phyloP scores from a whole-genome alignment of 2,113 vertebrate genomes.

The Aramus guarauna region DNA sequence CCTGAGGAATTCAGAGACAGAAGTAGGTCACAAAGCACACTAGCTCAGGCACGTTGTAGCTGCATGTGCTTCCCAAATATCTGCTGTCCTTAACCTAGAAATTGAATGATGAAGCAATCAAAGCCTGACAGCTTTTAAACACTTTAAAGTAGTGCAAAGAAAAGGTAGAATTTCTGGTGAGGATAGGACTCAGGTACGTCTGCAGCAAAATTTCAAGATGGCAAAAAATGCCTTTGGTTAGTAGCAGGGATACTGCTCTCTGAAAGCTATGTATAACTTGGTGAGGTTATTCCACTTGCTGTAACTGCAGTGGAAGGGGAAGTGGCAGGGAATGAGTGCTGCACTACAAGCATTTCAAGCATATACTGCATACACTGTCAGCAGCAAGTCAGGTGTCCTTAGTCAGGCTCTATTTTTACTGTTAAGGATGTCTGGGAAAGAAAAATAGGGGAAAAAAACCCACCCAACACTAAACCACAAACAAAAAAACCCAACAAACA shows the following conservation, averaged over 20 bases:
- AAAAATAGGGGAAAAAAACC: background rate
- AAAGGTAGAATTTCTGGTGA: background rate
- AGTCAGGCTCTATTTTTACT: background rate
- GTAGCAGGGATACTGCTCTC: background rate
- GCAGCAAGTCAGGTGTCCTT: background rate
- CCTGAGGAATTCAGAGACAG: background rate
- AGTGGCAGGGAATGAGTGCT: background rate
- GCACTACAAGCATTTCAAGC: background rate
- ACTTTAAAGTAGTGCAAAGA: background rate
- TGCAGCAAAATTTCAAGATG: background rate
- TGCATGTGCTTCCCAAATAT: background rate
- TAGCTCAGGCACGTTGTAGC: background rate
- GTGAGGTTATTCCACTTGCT: background rate
- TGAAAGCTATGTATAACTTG: background rate
- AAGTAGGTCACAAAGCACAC: conserved; percentile 30
- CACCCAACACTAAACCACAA: background rate
- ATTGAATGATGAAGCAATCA: background rate
- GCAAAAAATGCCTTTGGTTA: background rate
- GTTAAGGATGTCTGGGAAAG: background rate
- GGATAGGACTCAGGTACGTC: rapidly evolving
- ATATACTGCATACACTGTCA: background rate
- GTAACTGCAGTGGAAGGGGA: background rate
- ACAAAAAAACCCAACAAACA: background rate
- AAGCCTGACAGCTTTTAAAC: background rate
- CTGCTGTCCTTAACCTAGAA: background rate